Percentiles rank a stretch among this genome's conserved stretches.
Conservation (phyloP, 92 coral and sea anemone genomes). For the Anthopleura xanthogrammica region DNA sequence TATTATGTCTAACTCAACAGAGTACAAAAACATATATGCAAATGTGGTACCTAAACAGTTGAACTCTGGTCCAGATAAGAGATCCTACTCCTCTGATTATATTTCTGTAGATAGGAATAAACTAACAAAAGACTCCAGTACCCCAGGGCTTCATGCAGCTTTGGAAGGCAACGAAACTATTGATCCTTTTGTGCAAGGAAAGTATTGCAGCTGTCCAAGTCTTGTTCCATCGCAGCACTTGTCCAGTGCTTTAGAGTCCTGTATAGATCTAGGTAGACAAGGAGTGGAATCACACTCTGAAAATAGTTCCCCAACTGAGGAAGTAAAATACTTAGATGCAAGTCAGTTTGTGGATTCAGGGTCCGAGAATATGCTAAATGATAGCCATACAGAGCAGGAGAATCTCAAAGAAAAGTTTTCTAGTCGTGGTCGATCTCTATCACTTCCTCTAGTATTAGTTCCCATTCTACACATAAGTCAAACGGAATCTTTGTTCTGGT, state of each 20-base stretch:
- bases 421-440: slow-evolving; percentile 11
- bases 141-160: slow-evolving; percentile 35
- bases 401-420: background rate
- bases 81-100: slow-evolving; percentile 28
- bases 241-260: slow-evolving; percentile 58
- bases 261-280: slow-evolving; percentile 64
- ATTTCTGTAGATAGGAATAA: background rate
- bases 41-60: background rate
- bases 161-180: slow-evolving; percentile 36
- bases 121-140: slow-evolving; percentile 6
- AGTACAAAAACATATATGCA: background rate
- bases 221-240: slow-evolving; percentile 48
- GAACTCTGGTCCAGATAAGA: background rate
- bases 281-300: slow-evolving; percentile 22
- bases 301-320: slow-evolving; percentile 12
- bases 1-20: background rate
- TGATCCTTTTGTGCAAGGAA: slow-evolving; percentile 71
- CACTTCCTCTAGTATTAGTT: slow-evolving; percentile 18
- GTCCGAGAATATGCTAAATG: background rate
- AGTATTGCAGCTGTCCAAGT: slow-evolving; percentile 76
- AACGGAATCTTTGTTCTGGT: slow-evolving; percentile 31
- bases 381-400: background rate
- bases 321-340: background rate
- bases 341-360: background rate
- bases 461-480: slow-evolving; percentile 10